Percentiles rank a stretch among this genome's conserved stretches.
Conservation (phyloP, 2,113 vertebrate species). For the Myanophis thanlyinensis region DNA sequence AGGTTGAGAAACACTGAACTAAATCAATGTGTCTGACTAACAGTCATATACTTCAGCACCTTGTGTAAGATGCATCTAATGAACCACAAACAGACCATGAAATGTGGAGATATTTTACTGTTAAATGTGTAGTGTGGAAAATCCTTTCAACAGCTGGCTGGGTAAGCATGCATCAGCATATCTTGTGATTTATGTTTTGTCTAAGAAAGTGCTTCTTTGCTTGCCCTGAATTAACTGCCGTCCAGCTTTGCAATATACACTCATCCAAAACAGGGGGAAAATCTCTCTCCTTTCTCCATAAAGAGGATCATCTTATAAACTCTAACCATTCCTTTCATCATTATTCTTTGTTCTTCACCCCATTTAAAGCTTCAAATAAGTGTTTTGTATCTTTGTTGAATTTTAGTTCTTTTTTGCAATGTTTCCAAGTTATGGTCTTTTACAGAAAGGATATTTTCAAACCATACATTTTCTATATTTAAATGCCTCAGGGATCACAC, state of each 20-base stretch:
- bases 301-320: background rate
- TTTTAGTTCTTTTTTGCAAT: background rate
- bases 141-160: background rate
- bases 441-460: background rate
- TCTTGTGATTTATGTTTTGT: background rate
- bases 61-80: background rate
- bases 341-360: background rate
- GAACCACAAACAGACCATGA: background rate
- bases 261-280: background rate
- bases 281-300: background rate
- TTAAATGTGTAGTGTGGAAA: background rate
- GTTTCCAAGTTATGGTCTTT: background rate
- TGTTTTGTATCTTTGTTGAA: background rate
- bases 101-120: background rate
- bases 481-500: background rate
- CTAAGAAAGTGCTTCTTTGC: background rate
- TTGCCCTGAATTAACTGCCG: background rate
- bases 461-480: background rate
- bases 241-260: background rate
- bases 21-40: background rate
- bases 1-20: too few species aligned
- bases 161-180: background rate
- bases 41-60: too few species aligned
- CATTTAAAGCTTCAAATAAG: background rate
- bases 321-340: background rate